Percentiles rank a stretch among this genome's conserved stretches.
phyloP scores from a whole-genome alignment of 2,113 vertebrate species.

The Pachyramphus minor region DNA sequence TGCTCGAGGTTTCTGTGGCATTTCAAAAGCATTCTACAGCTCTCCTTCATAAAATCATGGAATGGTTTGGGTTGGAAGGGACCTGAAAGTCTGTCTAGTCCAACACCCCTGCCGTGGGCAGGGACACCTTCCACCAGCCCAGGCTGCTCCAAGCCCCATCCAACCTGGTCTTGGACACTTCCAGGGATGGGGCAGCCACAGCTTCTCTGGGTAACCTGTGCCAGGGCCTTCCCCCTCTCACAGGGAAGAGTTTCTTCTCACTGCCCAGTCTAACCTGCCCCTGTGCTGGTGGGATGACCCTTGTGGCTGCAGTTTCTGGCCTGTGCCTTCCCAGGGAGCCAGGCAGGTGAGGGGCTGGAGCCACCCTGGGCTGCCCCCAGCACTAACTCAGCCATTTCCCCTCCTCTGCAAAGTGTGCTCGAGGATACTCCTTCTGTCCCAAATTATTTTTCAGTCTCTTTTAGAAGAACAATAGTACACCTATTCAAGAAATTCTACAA shows the following conservation, averaged over 20 bases:
- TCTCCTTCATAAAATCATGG: background rate
- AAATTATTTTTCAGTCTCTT: background rate
- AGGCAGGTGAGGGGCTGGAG: fast-evolving
- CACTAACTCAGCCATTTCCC: background rate
- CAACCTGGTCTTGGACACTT: background rate
- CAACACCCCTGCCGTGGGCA: background rate
- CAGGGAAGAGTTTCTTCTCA: background rate
- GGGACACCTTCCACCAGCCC: background rate
- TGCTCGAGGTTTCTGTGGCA: background rate
- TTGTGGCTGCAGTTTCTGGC: fast-evolving
- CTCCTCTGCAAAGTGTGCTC: background rate
- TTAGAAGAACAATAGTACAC: background rate
- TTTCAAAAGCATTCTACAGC: background rate
- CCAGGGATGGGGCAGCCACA: background rate
- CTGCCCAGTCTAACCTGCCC: background rate
- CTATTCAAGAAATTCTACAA: background rate
- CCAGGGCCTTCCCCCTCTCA: background rate
- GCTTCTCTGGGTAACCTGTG: background rate
- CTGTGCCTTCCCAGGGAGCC: background rate
- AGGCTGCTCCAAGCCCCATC: background rate
- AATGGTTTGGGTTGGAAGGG: background rate
- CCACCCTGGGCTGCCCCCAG: background rate
- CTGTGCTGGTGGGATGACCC: background rate
- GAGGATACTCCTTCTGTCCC: background rate
- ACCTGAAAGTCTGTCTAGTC: background rate